phyloP scores from a whole-genome alignment of 1,140 invertebrate genomes.

The Hyposmocoma kahamanoa region DNA sequence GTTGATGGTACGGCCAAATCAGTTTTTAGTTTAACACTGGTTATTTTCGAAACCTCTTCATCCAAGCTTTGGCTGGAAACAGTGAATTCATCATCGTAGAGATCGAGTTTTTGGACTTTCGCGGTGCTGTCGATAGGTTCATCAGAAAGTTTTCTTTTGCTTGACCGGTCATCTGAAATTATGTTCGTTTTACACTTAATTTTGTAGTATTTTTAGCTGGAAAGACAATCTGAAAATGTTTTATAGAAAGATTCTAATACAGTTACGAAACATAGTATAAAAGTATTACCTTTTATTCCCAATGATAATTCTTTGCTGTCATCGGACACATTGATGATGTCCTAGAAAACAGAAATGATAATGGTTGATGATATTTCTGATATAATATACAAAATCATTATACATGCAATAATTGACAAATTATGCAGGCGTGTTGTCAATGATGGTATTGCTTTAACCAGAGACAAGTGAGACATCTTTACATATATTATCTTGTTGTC shows the following conservation, averaged over 20 bases:
- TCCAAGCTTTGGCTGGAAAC: constrained; percentile 45
- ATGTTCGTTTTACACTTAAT: too few species aligned
- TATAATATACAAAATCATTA: too few species aligned
- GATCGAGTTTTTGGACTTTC: constrained; percentile 50
- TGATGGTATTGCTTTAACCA: too few species aligned
- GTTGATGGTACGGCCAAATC: constrained; percentile 36
- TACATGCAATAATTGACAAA: too few species aligned
- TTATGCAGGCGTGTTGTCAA: too few species aligned
- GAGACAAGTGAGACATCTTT: too few species aligned
- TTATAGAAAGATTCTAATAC: too few species aligned
- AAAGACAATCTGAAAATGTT: too few species aligned
- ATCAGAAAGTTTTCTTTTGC: constrained; percentile 49
- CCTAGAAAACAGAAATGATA: too few species aligned
- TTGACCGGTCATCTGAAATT: constrained; percentile 15
- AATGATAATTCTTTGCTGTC: not conserved
- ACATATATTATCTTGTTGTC: too few species aligned
- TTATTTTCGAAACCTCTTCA: constrained; percentile 58
- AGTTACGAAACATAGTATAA: not conserved
- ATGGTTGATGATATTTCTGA: too few species aligned
- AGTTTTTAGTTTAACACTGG: constrained; percentile 29
- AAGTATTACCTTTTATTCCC: constrained; percentile 14
- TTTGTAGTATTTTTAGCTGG: too few species aligned
- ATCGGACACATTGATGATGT: not conserved
- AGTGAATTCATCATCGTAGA: constrained; percentile 25
- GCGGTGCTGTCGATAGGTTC: constrained; percentile 30